Evolutionary conservation across 2,888 invertebrate species (phyloP), one percentile per base, ranked within the genome.

Genomic region (Ariolimax columbianus): DNA sequence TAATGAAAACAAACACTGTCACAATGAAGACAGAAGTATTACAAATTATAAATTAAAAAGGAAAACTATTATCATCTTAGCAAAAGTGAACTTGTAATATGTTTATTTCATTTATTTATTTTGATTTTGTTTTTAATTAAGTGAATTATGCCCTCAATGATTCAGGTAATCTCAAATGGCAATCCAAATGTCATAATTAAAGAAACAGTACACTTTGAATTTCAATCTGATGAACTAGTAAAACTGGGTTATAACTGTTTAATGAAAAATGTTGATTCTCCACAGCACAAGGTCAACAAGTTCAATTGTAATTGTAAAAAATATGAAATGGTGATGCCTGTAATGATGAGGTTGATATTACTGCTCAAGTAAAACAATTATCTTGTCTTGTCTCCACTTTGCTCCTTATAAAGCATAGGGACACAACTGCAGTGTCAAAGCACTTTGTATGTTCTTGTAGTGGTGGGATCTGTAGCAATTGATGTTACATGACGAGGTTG

Each of bases 91-190:
- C 17, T n/a, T n/a, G n/a, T n/a, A n/a, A 63, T n/a, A 63, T 63
- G n/a, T 63, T 63, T 23, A 63, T n/a, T 63, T 26, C 23, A 19
- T 63, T 6, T 11, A n/a, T 6, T n/a, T 63, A 23, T n/a, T 4
- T 63, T 63, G 4, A 26, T 47, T 43, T 26, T 30, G 47, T 47
- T 47, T 43, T 47, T 47, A 1, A 30, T 47, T n/a, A 26, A 14
- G 77, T 33, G 36, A 63, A 63, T 40, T 6, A 78, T 78, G 38
- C 63, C 63, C 63, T 19, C 38, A 63, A 78, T 63, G 66, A 38
- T 78, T 63, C 78, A 78, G 40, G 78, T 78, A 78, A 78, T 78
- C 78, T 78, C 78, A 78, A 23, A n/a, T 40, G 78, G 78, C 55
- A 78, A 63, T 78, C 78, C 66, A 59, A 77, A 36, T 77, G n/a